Base-by-base conservation (phyloP, 2,888 invertebrate species). In the Eupithecia abbreviata region DNA sequence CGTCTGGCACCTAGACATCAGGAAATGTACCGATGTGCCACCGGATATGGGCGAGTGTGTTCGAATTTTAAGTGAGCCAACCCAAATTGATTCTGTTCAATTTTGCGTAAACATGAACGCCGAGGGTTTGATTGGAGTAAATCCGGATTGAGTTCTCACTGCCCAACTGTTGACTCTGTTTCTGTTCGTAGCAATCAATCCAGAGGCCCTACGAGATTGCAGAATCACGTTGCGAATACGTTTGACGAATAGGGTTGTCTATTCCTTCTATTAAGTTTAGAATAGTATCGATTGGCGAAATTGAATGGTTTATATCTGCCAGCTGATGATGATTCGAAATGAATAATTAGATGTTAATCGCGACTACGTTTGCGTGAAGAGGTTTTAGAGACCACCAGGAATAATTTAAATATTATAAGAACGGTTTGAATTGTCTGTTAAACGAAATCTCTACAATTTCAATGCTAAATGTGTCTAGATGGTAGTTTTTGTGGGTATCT, bases 1-100 rank as follows among this genome's bases (percentile, higher is more conserved):
- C 83, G 78, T 77, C 81, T 80, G 83, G 84, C 83, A 85, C 84
- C 86, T 86, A 87, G 88, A 88, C 88, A 86, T 83, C 87, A 89
- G 90, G 89, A 92, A 91, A 91, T 90, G 88, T 88, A 82, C 30
- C 85, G 83, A 82, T 86, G 88, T 85, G 84, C 84, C 82, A 84
- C 85, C 89, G 91, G 90, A 91, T 90, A 92, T 90, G 85, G 85
- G 83, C 85, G 85, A 89, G 89, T 90, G 88, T 89, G 89, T 90
- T 89, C 88, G 87, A 90, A 90, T 88, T 91, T 90, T 89, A 89
- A 90, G 89, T 88, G 88, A 89, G 85, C 83, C 83, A 84, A 85
- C 86, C 86, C 88, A 90, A 90, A 90, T 90, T 89, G 87, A 88
- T 89, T 89, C 85, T 84, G 83, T 82, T 87, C 87, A 86, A 87